Percentiles rank a stretch among this genome's conserved stretches.
Evolutionary conservation across 2,113 vertebrate genomes (phyloP).

Genomic region (Tylochromis polylepis): DNA sequence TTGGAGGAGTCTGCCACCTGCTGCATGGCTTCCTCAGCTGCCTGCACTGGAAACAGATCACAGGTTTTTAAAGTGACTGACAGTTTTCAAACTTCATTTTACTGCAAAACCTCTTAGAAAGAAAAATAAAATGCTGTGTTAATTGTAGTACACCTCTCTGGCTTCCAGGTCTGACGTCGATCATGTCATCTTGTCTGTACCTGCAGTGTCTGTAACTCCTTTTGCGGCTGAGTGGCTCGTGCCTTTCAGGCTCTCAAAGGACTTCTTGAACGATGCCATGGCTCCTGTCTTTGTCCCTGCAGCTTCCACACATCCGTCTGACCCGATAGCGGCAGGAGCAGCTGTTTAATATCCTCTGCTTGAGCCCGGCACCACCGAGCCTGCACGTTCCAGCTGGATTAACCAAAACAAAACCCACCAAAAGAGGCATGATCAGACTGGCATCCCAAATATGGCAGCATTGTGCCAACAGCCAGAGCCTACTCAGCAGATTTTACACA

Average conservation of each 20-base stretch:
- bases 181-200: conserved; percentile 32
- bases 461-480: conserved; percentile 25
- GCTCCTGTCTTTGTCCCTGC: conserved; percentile 14
- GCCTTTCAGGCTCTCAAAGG: conserved; percentile 66
- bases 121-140: neutral
- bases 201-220: conserved; percentile 64
- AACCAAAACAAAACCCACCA: conserved; percentile 55
- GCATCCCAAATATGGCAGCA: conserved; percentile 55
- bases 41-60: conserved; percentile 65
- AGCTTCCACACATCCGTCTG: conserved; percentile 18
- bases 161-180: neutral
- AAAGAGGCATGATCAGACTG: conserved; percentile 54
- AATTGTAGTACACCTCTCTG: neutral
- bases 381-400: conserved; percentile 62
- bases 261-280: conserved; percentile 75
- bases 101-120: neutral
- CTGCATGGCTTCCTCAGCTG: conserved; percentile 72
- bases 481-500: conserved; percentile 65
- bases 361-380: conserved; percentile 27
- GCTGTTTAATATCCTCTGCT: conserved; percentile 71
- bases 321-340: neutral
- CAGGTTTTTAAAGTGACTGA: neutral
- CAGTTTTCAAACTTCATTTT: neutral
- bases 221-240: conserved; percentile 62
- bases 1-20: conserved; percentile 77